phyloP scores from a whole-genome alignment of 2,797 vertebrate species.

The Microctenopoma steveboyesi region DNA sequence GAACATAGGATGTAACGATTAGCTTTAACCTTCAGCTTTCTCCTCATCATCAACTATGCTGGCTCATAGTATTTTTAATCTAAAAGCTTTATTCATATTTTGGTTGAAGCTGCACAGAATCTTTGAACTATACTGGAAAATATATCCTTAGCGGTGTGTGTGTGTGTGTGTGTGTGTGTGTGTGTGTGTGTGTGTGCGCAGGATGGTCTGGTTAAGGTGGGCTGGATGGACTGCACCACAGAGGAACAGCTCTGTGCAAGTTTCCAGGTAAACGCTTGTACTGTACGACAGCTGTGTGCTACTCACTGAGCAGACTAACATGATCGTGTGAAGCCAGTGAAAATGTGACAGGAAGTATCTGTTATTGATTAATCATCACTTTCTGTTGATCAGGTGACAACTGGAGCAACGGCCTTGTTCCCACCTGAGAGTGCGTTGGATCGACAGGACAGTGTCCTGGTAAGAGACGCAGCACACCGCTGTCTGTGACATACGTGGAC shows the following conservation, averaged over 20 bases:
- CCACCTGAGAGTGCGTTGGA: slow-evolving; percentile 92
- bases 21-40: no score
- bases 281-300: background rate
- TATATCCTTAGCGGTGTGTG: background rate
- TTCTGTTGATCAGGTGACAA: slow-evolving; percentile 79
- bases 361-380: no score
- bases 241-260: slow-evolving; percentile 91
- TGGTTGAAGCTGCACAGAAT: background rate
- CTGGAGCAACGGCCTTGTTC: slow-evolving; percentile 90
- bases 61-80: no score
- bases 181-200: slow-evolving; percentile 59
- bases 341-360: no score
- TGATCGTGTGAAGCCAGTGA: no score
- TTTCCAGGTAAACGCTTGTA: slow-evolving; percentile 76
- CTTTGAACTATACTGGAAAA: background rate
- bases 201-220: slow-evolving; percentile 94
- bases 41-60: no score
- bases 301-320: no score
- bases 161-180: no score
- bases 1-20: no score
- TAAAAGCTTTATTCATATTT: background rate
- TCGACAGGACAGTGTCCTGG: slow-evolving; percentile 87
- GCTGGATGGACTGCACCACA: slow-evolving; percentile 93
- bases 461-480: slow-evolving; percentile 62
- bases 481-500: background rate